phyloP scores from a whole-genome alignment of 2,797 vertebrate species.

The Eospalax fontanierii region DNA sequence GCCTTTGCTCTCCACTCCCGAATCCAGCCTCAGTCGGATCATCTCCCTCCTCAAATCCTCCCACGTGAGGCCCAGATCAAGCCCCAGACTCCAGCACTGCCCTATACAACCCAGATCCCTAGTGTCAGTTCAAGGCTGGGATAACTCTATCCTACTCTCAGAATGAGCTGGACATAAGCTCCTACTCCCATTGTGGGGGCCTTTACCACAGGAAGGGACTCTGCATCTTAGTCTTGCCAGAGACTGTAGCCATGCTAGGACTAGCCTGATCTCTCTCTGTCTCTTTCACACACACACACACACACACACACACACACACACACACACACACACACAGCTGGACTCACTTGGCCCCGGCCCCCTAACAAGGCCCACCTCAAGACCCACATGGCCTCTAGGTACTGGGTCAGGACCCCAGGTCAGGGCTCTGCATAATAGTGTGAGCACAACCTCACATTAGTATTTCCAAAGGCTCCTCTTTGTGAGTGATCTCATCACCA shows the following conservation, averaged over 20 bases:
- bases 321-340: not conserved
- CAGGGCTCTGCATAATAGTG: not conserved
- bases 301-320: rapidly evolving
- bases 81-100: not conserved
- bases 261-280: too few species aligned
- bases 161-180: not conserved
- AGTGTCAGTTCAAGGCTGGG: not conserved
- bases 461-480: not conserved
- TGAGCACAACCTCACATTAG: not conserved
- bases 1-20: not conserved
- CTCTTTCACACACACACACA: too few species aligned
- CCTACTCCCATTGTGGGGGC: not conserved
- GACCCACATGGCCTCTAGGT: not conserved
- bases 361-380: not conserved
- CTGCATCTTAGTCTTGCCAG: not conserved
- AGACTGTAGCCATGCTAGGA: not conserved
- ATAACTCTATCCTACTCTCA: not conserved
- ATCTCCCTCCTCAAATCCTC: not conserved
- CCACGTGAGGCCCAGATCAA: not conserved
- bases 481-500: too few species aligned
- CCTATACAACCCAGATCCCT: too few species aligned
- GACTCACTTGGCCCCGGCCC: not conserved
- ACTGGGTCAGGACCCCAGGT: not conserved
- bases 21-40: too few species aligned
- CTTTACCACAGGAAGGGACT: not conserved